Conservation (phyloP, 2,797 vertebrate species). For the Danio tinwini region DNA sequence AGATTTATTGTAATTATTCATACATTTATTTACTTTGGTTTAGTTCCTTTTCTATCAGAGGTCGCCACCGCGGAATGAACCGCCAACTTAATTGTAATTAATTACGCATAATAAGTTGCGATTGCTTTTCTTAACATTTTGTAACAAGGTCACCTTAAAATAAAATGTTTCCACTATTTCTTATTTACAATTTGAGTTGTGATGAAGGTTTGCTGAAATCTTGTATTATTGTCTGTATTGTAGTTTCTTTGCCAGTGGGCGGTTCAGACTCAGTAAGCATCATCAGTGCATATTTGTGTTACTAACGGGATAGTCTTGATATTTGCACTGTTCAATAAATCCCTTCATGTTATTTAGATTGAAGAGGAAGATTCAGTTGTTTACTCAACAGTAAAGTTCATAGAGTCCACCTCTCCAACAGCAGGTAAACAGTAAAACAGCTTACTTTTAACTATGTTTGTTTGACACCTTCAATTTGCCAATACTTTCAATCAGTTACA, state of each 20-base stretch:
- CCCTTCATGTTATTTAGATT: conserved; percentile 7
- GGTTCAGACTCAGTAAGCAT: conserved; percentile 8
- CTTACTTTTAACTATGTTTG: neutral
- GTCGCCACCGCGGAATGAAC: too few relatives aligned
- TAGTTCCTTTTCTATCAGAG: too few relatives aligned
- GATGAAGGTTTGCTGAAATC: neutral
- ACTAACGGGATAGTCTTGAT: neutral
- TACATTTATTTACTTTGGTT: too few relatives aligned
- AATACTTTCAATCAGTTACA: neutral
- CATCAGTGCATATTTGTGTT: neutral
- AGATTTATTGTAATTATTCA: too few relatives aligned
- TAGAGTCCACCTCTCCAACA: too few relatives aligned
- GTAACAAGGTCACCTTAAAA: too few relatives aligned
- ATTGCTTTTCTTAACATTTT: too few relatives aligned
- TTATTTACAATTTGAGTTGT: neutral
- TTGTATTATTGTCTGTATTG: neutral
- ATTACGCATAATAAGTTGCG: too few relatives aligned
- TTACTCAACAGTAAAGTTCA: neutral
- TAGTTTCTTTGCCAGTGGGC: neutral
- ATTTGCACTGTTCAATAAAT: neutral
- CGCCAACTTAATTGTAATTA: too few relatives aligned
- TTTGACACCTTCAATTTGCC: neutral
- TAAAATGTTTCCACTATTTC: neutral
- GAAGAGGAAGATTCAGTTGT: neutral
- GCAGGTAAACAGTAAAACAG: conserved; percentile 13